Evolutionary conservation across 2,888 invertebrate species (phyloP).

Genomic region (Sarcophaga rosellei): DNA sequence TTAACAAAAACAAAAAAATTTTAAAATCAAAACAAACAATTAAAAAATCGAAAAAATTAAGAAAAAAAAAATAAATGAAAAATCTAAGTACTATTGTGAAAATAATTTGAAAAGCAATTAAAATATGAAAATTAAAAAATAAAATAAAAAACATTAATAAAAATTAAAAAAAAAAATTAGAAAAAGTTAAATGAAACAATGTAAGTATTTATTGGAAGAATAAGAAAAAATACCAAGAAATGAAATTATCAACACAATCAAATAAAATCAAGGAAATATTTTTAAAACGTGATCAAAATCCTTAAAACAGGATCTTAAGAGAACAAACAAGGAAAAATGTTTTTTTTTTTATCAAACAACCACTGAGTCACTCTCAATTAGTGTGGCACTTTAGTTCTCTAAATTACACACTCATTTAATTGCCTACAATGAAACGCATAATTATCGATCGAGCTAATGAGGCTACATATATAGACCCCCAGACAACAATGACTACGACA

Average conservation of each 20-base stretch:
- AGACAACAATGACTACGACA: not conserved
- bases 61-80: no score
- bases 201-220: no score
- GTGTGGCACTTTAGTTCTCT: conserved; percentile 38
- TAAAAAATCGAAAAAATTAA: no score
- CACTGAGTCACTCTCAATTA: conserved; percentile 32
- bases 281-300: conserved; percentile 38
- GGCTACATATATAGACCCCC: not conserved
- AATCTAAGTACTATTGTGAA: no score
- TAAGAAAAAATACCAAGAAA: not conserved
- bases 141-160: no score
- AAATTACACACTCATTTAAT: conserved; percentile 68
- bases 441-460: conserved; percentile 32
- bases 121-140: no score
- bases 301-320: conserved; percentile 3
- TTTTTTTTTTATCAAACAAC: not conserved
- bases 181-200: no score
- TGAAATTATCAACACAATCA: not conserved
- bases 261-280: not conserved
- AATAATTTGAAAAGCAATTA: no score
- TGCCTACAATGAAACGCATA: conserved; percentile 70
- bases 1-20: no score
- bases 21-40: no score
- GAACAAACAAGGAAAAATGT: not conserved
- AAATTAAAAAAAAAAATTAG: no score